Conservation (phyloP, 2,888 invertebrate species). For the Mythimna pallens region DNA sequence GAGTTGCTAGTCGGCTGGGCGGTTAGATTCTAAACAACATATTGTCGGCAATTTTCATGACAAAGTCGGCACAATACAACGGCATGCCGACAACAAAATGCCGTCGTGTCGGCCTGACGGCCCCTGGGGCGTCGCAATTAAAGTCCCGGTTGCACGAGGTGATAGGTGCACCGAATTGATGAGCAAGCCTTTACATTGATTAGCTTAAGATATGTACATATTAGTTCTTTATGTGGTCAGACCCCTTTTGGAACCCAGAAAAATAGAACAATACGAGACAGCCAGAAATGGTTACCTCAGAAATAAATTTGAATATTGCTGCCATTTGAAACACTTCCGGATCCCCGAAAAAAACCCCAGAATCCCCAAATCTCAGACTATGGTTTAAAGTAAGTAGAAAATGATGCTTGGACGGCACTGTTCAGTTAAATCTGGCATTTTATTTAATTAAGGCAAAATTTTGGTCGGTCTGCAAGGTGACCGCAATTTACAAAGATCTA, state of each 20-base stretch:
- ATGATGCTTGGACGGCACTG: not conserved
- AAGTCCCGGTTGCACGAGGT: conserved; percentile 79
- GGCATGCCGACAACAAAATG: conserved; percentile 80
- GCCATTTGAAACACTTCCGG: not conserved
- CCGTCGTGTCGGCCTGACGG: conserved; percentile 83
- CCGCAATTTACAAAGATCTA: not conserved
- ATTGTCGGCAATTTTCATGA: conserved; percentile 81
- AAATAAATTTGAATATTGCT: not conserved
- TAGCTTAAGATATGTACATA: conserved; percentile 58
- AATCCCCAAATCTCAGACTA: not conserved
- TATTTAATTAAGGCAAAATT: not conserved
- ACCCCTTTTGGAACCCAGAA: not conserved
- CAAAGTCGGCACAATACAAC: conserved; percentile 77
- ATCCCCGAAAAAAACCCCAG: too few species aligned
- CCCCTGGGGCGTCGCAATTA: conserved; percentile 87
- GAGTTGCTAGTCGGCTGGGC: conserved; percentile 72
- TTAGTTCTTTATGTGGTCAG: conserved; percentile 22
- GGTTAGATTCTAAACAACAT: conserved; percentile 72
- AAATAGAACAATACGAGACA: not conserved
- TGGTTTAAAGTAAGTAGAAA: not conserved
- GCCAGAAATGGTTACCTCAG: not conserved
- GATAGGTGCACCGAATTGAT: conserved; percentile 78
- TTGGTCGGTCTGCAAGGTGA: not conserved
- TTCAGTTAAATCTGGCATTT: not conserved
- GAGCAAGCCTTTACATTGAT: conserved; percentile 68